Evolutionary conservation across 2,113 vertebrate genomes (phyloP).

Genomic region (Larimichthys crocea): DNA sequence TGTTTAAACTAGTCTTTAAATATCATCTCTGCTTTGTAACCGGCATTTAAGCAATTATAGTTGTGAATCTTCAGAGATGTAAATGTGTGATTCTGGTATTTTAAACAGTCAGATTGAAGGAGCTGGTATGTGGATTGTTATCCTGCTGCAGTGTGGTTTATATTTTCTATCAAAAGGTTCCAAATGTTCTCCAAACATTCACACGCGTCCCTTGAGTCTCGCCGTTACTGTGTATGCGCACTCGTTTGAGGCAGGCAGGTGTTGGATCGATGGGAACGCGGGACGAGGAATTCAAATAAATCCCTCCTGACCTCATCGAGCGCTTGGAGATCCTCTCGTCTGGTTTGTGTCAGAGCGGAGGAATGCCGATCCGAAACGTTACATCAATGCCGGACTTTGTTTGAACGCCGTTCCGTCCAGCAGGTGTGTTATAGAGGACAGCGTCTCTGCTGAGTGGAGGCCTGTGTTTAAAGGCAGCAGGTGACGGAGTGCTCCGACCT

Average conservation of each 20-base stretch:
- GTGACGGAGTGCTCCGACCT: background rate
- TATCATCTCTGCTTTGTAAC: background rate
- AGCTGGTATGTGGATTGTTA: background rate
- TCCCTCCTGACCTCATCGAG: conserved; percentile 39
- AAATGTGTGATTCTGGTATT: conserved; percentile 15
- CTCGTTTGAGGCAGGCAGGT: conserved; percentile 13
- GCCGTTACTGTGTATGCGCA: background rate
- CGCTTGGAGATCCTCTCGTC: background rate
- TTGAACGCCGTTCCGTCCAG: background rate
- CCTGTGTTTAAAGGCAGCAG: conserved; percentile 25
- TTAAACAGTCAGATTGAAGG: conserved; percentile 33
- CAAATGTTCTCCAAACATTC: background rate
- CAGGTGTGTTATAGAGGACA: conserved; percentile 27
- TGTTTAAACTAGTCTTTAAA: conserved; percentile 13
- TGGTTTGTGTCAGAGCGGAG: conserved; percentile 37
- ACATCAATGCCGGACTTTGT: conserved; percentile 20
- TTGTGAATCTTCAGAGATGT: background rate
- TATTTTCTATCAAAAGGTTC: background rate
- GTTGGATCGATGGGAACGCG: conserved; percentile 30
- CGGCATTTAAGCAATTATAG: conserved; percentile 8
- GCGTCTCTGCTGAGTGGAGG: conserved; percentile 4
- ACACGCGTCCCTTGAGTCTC: background rate
- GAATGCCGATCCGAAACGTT: conserved; percentile 34
- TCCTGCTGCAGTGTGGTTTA: conserved; percentile 15
- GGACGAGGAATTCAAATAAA: conserved; percentile 29